Evolutionary conservation across 2,888 invertebrate species (phyloP).

Genomic region (Leucophenga maculata): DNA sequence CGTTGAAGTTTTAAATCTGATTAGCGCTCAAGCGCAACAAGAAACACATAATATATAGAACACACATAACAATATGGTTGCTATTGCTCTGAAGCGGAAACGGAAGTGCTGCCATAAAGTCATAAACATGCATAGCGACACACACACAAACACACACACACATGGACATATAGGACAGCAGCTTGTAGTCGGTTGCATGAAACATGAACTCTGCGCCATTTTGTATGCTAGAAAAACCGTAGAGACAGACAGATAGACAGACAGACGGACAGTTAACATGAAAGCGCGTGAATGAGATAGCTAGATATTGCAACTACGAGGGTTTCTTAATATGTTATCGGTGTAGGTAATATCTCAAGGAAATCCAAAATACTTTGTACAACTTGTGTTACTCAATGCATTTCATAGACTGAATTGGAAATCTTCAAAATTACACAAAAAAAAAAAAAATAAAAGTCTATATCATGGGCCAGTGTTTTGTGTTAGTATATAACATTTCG

Average conservation of each 20-base stretch:
- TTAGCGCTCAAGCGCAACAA: slow-evolving; percentile 52
- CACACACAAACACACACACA: slow-evolving; percentile 44
- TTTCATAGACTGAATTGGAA: no score
- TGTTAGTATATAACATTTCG: no score
- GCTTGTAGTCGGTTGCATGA: slow-evolving; percentile 51
- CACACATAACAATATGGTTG: slow-evolving; percentile 9
- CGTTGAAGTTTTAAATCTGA: slow-evolving; percentile 66
- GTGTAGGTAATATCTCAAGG: no score
- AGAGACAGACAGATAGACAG: slow-evolving; percentile 3
- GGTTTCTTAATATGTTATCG: background rate
- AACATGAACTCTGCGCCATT: slow-evolving; percentile 54
- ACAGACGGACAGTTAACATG: background rate
- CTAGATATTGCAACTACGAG: background rate
- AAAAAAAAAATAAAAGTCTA: no score
- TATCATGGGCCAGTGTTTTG: no score
- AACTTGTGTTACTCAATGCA: no score
- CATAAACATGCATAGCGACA: slow-evolving; percentile 59
- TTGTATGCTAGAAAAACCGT: background rate
- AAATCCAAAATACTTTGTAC: no score
- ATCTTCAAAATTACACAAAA: no score
- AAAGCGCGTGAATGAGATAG: background rate
- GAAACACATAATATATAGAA: slow-evolving; percentile 2
- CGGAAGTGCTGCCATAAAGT: slow-evolving; percentile 66
- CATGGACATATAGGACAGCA: slow-evolving; percentile 35
- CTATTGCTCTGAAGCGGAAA: slow-evolving; percentile 47